Evolutionary conservation across 2,797 vertebrate species (phyloP).

Genomic region (Nyctibius grandis): DNA sequence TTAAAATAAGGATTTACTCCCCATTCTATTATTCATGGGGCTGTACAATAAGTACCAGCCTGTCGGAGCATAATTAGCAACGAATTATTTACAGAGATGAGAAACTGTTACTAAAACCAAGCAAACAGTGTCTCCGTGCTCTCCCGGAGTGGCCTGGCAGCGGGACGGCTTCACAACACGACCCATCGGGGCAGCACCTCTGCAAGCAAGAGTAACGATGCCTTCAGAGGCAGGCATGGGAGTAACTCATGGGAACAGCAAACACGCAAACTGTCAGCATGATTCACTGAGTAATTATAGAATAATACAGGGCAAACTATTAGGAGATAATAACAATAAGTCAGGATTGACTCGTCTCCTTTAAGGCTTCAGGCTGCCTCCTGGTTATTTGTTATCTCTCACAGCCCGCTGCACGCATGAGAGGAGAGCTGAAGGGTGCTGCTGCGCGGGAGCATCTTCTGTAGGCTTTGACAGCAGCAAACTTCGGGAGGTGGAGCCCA

Average conservation of each 20-base stretch:
- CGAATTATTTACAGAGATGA: slow-evolving; percentile 46
- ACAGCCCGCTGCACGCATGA: not conserved
- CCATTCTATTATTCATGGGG: not conserved
- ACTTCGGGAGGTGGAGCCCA: not conserved
- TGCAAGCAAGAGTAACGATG: not conserved
- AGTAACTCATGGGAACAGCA: slow-evolving; percentile 12
- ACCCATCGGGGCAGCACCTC: not conserved
- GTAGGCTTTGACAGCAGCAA: not conserved
- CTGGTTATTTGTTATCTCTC: not conserved
- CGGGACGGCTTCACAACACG: not conserved
- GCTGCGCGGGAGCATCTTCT: not conserved
- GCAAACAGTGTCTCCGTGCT: not conserved
- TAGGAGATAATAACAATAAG: slow-evolving; percentile 63
- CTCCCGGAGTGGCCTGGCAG: not conserved
- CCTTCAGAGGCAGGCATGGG: slow-evolving; percentile 4
- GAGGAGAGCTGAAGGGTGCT: not conserved
- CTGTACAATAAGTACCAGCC: not conserved
- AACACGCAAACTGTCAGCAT: slow-evolving; percentile 36
- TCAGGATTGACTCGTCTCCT: slow-evolving; percentile 45
- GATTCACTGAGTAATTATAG: slow-evolving; percentile 69
- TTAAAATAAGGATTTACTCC: slow-evolving; percentile 43
- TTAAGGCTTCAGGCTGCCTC: slow-evolving; percentile 27
- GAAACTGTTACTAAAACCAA: not conserved
- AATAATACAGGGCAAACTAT: slow-evolving; percentile 65
- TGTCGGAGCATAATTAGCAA: not conserved